Evolutionary conservation across 2,797 vertebrate species (phyloP), one percentile per base, ranked within the genome.

Genomic region (Todus mexicanus): DNA sequence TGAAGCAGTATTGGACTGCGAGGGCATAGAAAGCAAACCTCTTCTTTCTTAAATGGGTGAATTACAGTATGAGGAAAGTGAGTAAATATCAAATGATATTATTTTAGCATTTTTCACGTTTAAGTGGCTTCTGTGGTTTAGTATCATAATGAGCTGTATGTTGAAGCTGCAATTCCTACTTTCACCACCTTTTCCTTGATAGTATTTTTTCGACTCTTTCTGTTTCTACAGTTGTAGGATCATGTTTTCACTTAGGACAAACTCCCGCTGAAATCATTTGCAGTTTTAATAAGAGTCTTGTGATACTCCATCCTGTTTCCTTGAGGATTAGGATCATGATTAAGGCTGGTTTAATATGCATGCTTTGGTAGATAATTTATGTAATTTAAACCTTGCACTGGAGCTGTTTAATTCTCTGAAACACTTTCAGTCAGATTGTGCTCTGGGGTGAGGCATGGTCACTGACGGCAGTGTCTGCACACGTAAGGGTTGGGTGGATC

Each of bases 351-450:
- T 88, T 96, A 66, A 76, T 86, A 70, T 50, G 48, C 86, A 42
- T 94, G 83, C 91, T 91, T 91, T 92, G 77, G 47, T 84, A 50
- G 77, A 66, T 90, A 64, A 92, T 87, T 90, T 84, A 43, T 84
- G 66, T 73, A 64, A 91, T 72, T 81, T 73, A 65, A 91, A 76
- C 56, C 51, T 86, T 56, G 43, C 60, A 63, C 43, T 42, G 71
- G 56, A 60, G 80, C 31, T 50, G 45, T 75, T 70, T 29, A 80
- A 31, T 77, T 80, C 72, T 83, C 47, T 68, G 74, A 79, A 76
- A 3, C 12, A 51, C 23, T 81, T 48, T 48, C 63, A 35, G 47
- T 54, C 56, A 23, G 35, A 2, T 8, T 50, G 79, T 90, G 74
- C 91, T 66, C 56, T 31, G 61, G 65, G 74, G 17, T 51, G 77